Evolutionary conservation across 2,888 invertebrate species (phyloP).

Genomic region (Thymelicus acteon): DNA sequence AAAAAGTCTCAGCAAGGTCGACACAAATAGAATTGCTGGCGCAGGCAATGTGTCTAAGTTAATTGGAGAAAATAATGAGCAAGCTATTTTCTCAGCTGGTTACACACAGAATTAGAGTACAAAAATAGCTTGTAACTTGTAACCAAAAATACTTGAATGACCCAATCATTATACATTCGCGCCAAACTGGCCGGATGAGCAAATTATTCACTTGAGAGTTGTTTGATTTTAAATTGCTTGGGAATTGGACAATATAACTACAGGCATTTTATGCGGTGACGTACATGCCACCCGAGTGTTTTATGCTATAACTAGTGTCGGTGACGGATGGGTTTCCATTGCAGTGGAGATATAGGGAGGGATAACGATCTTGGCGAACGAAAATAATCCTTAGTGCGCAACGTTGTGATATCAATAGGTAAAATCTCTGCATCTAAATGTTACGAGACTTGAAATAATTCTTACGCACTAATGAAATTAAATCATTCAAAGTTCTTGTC

Average conservation of each 20-base stretch:
- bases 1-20: not conserved
- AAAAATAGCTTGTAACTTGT: not conserved
- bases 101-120: not conserved
- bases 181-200: conserved; percentile 20
- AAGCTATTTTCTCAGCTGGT: not conserved
- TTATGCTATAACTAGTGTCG: not conserved
- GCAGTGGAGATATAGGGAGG: no score
- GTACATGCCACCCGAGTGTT: not conserved
- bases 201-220: conserved; percentile 28
- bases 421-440: no score
- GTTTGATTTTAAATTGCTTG: conserved; percentile 36
- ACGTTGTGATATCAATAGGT: no score
- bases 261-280: conserved; percentile 14
- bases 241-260: conserved; percentile 10
- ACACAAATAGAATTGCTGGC: conserved; percentile 5
- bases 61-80: not conserved
- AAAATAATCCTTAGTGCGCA: no score
- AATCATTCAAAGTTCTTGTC: no score
- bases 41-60: not conserved
- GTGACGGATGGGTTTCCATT: no score
- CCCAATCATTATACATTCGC: conserved; percentile 8
- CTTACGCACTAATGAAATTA: no score
- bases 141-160: conserved; percentile 15
- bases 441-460: no score
- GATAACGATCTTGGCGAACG: no score